Evolutionary conservation across 2,113 vertebrate genomes (phyloP).

Genomic region (Erythrolamprus reginae): DNA sequence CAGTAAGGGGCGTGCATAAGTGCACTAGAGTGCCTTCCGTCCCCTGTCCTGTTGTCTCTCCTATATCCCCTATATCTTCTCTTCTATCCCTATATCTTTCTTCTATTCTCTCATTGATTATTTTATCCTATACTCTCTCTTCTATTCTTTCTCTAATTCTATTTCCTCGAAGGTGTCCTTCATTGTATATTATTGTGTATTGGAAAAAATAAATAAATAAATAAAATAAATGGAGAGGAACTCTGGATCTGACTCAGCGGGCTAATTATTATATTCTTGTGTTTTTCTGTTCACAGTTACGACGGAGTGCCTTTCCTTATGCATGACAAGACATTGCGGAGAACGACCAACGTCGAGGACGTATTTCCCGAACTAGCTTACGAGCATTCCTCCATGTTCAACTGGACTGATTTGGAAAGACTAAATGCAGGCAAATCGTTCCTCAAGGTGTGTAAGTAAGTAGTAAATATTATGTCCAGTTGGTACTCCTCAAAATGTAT

Average conservation of each 20-base stretch:
- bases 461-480: neutral
- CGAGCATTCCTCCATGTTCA: conserved; percentile 81
- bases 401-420: conserved; percentile 88
- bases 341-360: conserved; percentile 84
- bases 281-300: conserved; percentile 63
- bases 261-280: neutral
- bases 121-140: too few relatives aligned
- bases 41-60: too few relatives aligned
- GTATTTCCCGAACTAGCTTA: conserved; percentile 75
- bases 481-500: neutral
- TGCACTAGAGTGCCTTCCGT: too few relatives aligned
- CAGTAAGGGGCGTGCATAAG: too few relatives aligned
- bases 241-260: neutral
- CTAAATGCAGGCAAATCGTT: conserved; percentile 95
- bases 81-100: too few relatives aligned
- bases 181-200: too few relatives aligned
- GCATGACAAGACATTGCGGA: conserved; percentile 81
- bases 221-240: too few relatives aligned
- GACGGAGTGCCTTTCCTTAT: conserved; percentile 93
- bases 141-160: too few relatives aligned
- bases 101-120: too few relatives aligned
- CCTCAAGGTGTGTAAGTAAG: conserved; percentile 71
- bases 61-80: too few relatives aligned
- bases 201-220: too few relatives aligned
- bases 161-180: too few relatives aligned